A percentile compares a stretch with the other conserved stretches of the same genome.
Conservation (phyloP, 2,888 invertebrate species). For the Hirtodrosophila alboralis region DNA sequence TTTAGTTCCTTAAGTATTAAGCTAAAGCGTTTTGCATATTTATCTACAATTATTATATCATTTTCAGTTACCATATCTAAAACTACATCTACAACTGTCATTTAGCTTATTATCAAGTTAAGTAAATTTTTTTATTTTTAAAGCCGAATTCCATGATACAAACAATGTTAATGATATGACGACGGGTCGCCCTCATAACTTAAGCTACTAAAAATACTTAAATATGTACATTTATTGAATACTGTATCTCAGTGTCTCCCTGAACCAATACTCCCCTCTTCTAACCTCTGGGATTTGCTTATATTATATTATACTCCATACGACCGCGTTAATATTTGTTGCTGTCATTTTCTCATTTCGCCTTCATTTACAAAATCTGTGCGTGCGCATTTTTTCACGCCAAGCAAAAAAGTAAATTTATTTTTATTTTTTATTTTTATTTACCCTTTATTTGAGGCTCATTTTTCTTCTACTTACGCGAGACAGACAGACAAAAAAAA, state of each 20-base stretch:
- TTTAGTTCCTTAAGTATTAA: too few relatives aligned
- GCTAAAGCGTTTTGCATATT: too few relatives aligned
- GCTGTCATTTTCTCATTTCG: constrained; percentile 27
- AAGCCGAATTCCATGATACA: constrained; percentile 18
- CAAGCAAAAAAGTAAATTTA: constrained; percentile 76
- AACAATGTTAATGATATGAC: constrained; percentile 6
- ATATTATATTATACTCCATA: background rate
- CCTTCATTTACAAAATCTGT: constrained; percentile 78
- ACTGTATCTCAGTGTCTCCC: constrained; percentile 6
- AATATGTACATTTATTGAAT: constrained; percentile 35
- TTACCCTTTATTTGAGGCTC: constrained; percentile 70
- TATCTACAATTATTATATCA: too few relatives aligned
- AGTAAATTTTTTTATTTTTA: constrained; percentile 1
- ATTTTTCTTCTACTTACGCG: constrained; percentile 68
- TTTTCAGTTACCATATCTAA: too few relatives aligned
- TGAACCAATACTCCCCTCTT: too few relatives aligned
- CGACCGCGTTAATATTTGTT: constrained; percentile 14
- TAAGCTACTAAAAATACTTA: constrained; percentile 24
- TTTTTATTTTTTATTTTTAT: constrained; percentile 59
- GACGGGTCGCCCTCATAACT: constrained; percentile 4
- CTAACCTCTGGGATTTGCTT: too few relatives aligned
- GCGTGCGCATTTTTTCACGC: constrained; percentile 75
- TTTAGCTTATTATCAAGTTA: background rate
- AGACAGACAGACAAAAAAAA: constrained; percentile 41
- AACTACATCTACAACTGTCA: too few relatives aligned